Evolutionary conservation across 2,797 vertebrate species (phyloP).

Genomic region (Lepidocolaptes lacrymiger): DNA sequence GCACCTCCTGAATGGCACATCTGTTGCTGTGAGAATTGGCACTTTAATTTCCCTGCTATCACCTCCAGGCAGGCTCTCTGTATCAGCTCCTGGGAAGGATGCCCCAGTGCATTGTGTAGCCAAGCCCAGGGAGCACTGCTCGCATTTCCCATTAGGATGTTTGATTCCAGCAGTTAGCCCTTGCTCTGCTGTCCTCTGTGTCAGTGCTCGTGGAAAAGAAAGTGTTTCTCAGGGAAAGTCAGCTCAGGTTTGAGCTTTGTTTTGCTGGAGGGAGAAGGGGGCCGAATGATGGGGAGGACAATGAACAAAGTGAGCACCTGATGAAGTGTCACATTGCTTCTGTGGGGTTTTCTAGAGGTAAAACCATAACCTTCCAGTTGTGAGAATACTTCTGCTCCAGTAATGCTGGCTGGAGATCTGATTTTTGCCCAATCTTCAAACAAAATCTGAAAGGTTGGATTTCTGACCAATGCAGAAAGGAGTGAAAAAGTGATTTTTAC

Average conservation of each 20-base stretch:
- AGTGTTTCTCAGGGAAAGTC: not conserved
- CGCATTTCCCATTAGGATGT: not conserved
- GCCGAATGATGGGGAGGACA: not conserved
- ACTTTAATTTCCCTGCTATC: not conserved
- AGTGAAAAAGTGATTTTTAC: accelerated
- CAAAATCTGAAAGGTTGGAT: not conserved
- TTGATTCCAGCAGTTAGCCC: not conserved
- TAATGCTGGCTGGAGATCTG: not conserved
- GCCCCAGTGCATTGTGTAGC: not conserved
- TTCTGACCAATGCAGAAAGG: not conserved
- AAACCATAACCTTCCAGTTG: accelerated
- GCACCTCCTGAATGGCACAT: accelerated
- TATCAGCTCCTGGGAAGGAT: not conserved
- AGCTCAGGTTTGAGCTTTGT: not conserved
- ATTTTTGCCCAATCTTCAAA: not conserved
- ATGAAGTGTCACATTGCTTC: not conserved
- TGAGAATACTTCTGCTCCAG: not conserved
- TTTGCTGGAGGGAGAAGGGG: not conserved
- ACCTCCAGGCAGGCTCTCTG: not conserved
- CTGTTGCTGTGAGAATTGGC: not conserved
- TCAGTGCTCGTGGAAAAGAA: not conserved
- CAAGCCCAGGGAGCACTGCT: not conserved
- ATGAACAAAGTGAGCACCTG: not conserved
- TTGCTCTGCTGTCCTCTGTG: not conserved
- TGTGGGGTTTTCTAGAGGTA: not conserved